Evolutionary conservation across 2,113 vertebrate species (phyloP).

Genomic region (Myocastor coypus): DNA sequence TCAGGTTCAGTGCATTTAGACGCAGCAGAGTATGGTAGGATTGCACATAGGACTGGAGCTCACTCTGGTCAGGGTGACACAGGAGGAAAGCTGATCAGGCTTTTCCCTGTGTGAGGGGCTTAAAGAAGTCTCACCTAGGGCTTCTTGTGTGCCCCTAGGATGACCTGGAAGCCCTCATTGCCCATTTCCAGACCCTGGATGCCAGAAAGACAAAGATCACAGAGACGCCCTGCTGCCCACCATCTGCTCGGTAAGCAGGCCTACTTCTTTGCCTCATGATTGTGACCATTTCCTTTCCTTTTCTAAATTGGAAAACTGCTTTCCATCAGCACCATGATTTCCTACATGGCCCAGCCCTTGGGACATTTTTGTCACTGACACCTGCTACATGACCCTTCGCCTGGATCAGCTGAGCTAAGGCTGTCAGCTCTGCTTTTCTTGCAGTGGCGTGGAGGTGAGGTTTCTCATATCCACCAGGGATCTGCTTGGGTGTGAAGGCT

Average conservation of each 20-base stretch:
- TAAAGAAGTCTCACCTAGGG: not conserved
- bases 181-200: slow-evolving; percentile 95
- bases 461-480: accelerated
- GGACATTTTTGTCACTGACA: not conserved
- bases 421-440: accelerated
- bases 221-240: slow-evolving; percentile 91
- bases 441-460: not conserved
- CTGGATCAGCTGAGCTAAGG: not conserved
- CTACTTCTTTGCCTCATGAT: not conserved
- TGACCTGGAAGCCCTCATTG: slow-evolving; percentile 95
- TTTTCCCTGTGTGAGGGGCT: not conserved
- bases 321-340: not conserved
- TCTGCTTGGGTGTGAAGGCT: not conserved
- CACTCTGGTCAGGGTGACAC: accelerated
- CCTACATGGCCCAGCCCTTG: not conserved
- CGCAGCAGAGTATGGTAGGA: not conserved
- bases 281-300: not conserved
- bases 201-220: slow-evolving; percentile 93
- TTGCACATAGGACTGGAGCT: accelerated
- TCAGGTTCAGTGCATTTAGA: not conserved
- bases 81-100: not conserved
- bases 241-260: slow-evolving; percentile 91
- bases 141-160: slow-evolving; percentile 87
- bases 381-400: not conserved
- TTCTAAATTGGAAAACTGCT: not conserved